phyloP scores from a whole-genome alignment of 2,888 invertebrate species.

The Phortica okadai region DNA sequence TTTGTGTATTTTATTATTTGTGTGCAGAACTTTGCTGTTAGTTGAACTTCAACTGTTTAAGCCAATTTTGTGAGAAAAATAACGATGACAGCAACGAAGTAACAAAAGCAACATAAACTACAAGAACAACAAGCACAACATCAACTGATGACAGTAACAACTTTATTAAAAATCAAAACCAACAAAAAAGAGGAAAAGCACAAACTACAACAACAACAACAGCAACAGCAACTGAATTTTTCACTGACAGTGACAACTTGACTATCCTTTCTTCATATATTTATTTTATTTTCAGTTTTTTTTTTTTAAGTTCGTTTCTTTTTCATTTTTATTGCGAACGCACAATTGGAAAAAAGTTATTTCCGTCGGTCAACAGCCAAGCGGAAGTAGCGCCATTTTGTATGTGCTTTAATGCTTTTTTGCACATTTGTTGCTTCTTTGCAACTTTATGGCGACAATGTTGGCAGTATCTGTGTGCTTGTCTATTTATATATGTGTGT shows the following conservation, averaged over 20 bases:
- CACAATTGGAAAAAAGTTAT: slow-evolving; percentile 29
- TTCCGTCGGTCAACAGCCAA: slow-evolving; percentile 38
- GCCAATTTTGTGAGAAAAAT: slow-evolving; percentile 49
- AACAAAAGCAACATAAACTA: slow-evolving; percentile 32
- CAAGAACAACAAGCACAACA: slow-evolving; percentile 14
- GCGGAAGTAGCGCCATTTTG: slow-evolving; percentile 52
- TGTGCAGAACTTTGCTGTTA: slow-evolving; percentile 16
- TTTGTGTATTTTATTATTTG: slow-evolving; percentile 4
- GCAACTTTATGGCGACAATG: slow-evolving; percentile 21
- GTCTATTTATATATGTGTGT: not conserved
- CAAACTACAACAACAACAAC: slow-evolving; percentile 17
- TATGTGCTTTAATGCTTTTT: slow-evolving; percentile 11
- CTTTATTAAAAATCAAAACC: slow-evolving; percentile 23
- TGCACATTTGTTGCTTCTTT: slow-evolving; percentile 13
- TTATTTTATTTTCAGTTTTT: slow-evolving; percentile 37
- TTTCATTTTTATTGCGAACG: not conserved
- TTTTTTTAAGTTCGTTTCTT: not conserved
- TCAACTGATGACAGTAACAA: slow-evolving; percentile 22
- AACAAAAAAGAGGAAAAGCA: slow-evolving; percentile 22
- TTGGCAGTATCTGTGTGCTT: not conserved
- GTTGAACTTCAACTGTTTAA: slow-evolving; percentile 57
- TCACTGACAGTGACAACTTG: slow-evolving; percentile 37
- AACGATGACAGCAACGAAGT: slow-evolving; percentile 38
- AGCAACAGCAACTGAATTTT: slow-evolving; percentile 1
- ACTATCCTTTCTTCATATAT: slow-evolving; percentile 9